Conservation (phyloP, 2,113 vertebrate species). For the Etheostoma cragini region DNA sequence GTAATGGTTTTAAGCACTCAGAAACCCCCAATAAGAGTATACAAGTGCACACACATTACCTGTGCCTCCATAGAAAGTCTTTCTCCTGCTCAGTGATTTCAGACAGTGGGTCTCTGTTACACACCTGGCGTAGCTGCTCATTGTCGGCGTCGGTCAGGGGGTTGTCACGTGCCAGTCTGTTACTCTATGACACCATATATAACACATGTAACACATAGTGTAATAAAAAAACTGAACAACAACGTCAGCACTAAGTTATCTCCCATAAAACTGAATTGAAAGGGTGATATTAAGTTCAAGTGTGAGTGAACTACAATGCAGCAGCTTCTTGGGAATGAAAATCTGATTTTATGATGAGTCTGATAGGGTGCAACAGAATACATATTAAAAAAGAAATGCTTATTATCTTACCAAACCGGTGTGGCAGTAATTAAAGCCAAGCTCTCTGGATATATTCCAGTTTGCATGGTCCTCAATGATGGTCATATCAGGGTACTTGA, state of each 20-base stretch:
- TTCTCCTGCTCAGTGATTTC: constrained; percentile 99
- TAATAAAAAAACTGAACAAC: neutral
- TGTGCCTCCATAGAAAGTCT: constrained; percentile 98
- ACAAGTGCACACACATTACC: constrained; percentile 78
- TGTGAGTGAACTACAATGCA: neutral
- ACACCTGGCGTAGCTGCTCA: constrained; percentile 93
- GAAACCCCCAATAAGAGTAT: neutral
- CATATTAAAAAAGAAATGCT: neutral
- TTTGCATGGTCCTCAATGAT: constrained; percentile 96
- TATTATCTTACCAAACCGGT: constrained; percentile 89
- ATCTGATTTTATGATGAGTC: neutral
- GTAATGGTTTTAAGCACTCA: neutral
- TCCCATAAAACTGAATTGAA: neutral
- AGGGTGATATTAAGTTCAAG: neutral
- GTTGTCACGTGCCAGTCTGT: constrained; percentile 94
- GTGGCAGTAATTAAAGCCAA: constrained; percentile 95
- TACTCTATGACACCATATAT: constrained; percentile 86
- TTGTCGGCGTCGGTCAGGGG: constrained; percentile 93
- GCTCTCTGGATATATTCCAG: constrained; percentile 95
- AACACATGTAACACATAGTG: constrained; percentile 41
- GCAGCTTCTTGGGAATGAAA: neutral
- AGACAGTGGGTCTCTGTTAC: constrained; percentile 95
- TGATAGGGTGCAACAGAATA: neutral
- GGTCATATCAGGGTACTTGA: constrained; percentile 96
- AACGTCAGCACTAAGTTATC: neutral